Evolutionary conservation across 2,888 invertebrate species (phyloP).

Genomic region (Eupithecia centaureata): DNA sequence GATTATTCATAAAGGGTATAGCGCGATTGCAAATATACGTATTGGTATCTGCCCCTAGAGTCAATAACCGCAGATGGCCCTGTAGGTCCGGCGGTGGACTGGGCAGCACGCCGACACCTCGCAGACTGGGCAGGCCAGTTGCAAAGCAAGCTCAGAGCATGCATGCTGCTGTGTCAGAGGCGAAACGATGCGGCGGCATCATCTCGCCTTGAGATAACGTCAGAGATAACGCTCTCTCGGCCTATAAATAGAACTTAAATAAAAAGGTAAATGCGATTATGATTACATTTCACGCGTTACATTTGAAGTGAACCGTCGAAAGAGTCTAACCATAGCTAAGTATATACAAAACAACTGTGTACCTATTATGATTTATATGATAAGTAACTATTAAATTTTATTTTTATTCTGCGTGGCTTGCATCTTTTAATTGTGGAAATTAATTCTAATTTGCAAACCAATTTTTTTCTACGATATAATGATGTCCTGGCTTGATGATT

Average conservation of each 20-base stretch:
- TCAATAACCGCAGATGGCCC: slow-evolving; percentile 54
- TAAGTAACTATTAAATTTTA: neutral
- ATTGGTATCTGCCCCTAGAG: slow-evolving; percentile 46
- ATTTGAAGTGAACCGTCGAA: slow-evolving; percentile 27
- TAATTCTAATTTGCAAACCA: neutral
- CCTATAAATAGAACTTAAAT: slow-evolving; percentile 77
- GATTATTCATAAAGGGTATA: slow-evolving; percentile 43
- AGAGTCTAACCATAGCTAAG: neutral
- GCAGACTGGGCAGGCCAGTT: slow-evolving; percentile 43
- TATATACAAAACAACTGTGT: neutral
- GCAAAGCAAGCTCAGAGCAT: slow-evolving; percentile 40
- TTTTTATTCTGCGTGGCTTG: neutral
- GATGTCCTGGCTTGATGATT: neutral
- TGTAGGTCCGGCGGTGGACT: slow-evolving; percentile 33
- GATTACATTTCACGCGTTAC: slow-evolving; percentile 58
- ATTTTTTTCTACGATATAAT: neutral
- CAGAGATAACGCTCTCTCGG: slow-evolving; percentile 73
- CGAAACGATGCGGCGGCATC: slow-evolving; percentile 49
- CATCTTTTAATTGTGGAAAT: neutral
- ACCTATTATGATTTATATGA: no score
- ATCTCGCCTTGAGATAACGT: slow-evolving; percentile 81
- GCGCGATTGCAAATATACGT: slow-evolving; percentile 39
- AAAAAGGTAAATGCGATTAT: slow-evolving; percentile 73
- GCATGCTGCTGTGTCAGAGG: slow-evolving; percentile 45
- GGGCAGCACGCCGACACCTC: slow-evolving; percentile 38